Evolutionary conservation across 1,140 invertebrate species (phyloP), one percentile per base, ranked within the genome.

Genomic region (Drosophila nasuta): DNA sequence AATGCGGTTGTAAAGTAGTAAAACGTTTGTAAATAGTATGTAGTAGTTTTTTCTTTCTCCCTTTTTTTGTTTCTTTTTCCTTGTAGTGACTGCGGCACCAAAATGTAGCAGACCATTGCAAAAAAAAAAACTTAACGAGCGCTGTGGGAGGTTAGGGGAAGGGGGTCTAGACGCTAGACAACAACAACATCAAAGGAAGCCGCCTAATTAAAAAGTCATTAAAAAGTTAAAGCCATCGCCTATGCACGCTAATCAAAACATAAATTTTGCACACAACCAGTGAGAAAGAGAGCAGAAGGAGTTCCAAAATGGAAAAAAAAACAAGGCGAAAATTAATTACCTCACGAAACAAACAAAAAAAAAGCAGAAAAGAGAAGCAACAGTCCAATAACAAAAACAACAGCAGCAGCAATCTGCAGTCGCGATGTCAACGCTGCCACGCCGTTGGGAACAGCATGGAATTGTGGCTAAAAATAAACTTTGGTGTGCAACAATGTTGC

Each of bases 171-270:
- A 64, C 20, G 51, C 64, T 52, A 67, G 54, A 41, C 33, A 41
- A 57, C 13, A 38, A 10, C 35, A 38, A 43, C 68, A 67, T 86
- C 76, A 87, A 87, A 88, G 52, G 67, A 62, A 58, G 67, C 83
- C 79, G 80, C 66, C 83, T 82, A 88, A 87, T 87, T 87, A 87
- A 88, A 87, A 87, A 87, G 62, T 80, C 83, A 87, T 87, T 87
- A 88, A 82, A 88, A 88, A 65, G 68, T 82, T 83, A 82, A 87
- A 78, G 73, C 83, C 48, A 74, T 73, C 76, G 68, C 65, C 77
- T 74, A 85, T 75, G 81, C 77, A 85, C 70, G 77, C 75, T 85
- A 79, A 86, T 86, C 85, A 86, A 88, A 82, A 88, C 69, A 87
- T 75, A 82, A 80, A 87, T 77, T 81, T 80, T 83, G 62, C 65